Conservation (phyloP, 2,888 invertebrate species). For the Pammene fasciana region DNA sequence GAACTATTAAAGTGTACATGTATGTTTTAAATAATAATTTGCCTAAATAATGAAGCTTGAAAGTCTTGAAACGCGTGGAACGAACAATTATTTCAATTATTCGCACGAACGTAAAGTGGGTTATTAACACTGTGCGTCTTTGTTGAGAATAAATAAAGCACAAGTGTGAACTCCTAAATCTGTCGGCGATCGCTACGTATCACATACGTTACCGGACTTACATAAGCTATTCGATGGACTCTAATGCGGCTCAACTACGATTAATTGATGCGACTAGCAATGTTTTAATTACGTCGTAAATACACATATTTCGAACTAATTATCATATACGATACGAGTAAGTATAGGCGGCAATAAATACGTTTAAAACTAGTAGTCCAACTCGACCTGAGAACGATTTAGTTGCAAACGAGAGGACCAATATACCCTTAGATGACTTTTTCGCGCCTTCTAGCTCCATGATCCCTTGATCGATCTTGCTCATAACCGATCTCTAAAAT, state of each 20-base stretch:
- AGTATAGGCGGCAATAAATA: too few relatives aligned
- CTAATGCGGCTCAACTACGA: constrained; percentile 26
- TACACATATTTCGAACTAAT: background rate
- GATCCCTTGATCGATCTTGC: too few relatives aligned
- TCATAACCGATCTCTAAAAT: too few relatives aligned
- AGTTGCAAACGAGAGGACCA: too few relatives aligned
- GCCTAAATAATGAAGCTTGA: constrained; percentile 37
- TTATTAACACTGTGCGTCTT: constrained; percentile 50
- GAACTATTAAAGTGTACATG: background rate
- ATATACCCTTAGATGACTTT: too few relatives aligned
- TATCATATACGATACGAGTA: too few relatives aligned
- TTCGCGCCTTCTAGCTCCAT: too few relatives aligned
- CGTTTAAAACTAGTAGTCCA: too few relatives aligned
- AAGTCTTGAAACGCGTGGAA: constrained; percentile 43
- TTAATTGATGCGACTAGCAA: constrained; percentile 29
- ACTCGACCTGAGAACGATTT: too few relatives aligned
- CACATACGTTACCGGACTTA: constrained; percentile 30
- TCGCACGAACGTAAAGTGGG: constrained; percentile 49
- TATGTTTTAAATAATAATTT: constrained; percentile 18
- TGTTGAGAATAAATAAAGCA: constrained; percentile 48
- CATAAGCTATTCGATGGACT: constrained; percentile 35
- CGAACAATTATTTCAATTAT: constrained; percentile 49
- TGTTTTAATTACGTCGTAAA: constrained; percentile 24
- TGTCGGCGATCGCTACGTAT: constrained; percentile 30
- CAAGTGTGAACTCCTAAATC: constrained; percentile 47